Conservation (phyloP, 2,113 vertebrate genomes). For the Actenoides hombroni region DNA sequence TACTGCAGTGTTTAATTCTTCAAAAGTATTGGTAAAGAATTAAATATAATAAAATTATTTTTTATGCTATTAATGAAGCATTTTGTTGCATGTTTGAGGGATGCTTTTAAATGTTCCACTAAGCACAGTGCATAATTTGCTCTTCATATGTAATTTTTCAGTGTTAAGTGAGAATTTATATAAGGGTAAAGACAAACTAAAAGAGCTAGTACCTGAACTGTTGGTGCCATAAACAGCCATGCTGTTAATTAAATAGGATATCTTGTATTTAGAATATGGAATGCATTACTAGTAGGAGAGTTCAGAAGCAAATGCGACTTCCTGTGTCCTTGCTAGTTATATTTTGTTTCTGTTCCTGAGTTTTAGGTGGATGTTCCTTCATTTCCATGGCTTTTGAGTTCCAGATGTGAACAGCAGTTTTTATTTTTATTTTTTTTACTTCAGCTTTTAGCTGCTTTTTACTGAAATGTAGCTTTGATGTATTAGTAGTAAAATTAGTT, state of each 20-base stretch:
- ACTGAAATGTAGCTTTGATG: neutral
- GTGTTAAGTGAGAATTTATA: neutral
- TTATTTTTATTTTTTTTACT: neutral
- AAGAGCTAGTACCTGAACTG: neutral
- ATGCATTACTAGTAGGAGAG: neutral
- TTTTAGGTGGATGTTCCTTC: neutral
- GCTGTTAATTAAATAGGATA: neutral
- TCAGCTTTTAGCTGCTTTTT: neutral
- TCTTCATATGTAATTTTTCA: neutral
- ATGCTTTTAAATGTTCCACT: neutral
- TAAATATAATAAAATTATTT: conserved; percentile 3
- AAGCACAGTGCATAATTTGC: neutral
- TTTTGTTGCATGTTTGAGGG: neutral
- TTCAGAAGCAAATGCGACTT: neutral
- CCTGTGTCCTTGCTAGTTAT: neutral
- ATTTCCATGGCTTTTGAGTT: neutral
- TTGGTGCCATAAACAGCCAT: neutral
- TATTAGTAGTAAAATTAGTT: neutral
- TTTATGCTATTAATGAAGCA: conserved; percentile 1
- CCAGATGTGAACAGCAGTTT: neutral
- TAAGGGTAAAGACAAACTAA: neutral
- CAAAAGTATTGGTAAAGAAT: conserved; percentile 49
- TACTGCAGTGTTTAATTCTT: no score
- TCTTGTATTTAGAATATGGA: neutral
- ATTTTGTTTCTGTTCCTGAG: neutral